Evolutionary conservation across 2,797 vertebrate species (phyloP), one percentile per base, ranked within the genome.

Genomic region (Ptychadena robeensis): DNA sequence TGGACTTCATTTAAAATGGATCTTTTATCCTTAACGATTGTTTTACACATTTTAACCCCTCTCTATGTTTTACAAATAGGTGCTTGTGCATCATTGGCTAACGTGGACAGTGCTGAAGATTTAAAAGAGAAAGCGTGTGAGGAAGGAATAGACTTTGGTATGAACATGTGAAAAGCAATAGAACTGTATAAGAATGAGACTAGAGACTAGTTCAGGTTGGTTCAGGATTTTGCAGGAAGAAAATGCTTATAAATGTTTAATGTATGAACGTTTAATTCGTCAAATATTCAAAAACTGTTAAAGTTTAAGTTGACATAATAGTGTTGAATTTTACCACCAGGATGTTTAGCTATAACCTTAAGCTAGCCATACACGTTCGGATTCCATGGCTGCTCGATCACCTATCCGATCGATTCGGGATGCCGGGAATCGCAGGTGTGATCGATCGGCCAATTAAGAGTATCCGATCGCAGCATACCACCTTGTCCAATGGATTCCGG

Each of bases 71-170:
- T 61, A 27, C 32, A 25, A 35, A 53, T 61, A 79, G 77, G 53
- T 57, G 27, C 12, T 4, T 79, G 44, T 38, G 77, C n/a, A 65
- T 25, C 25, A 14, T 31, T 40, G 27, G 9, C n/a, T 4, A 4
- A 37, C 15, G 27, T 66, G 37, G 53, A 37, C 1, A 14, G 11
- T 28, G 2, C 4, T n/a, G 32, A 66, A 6, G 11, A 4, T 3
- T 53, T 35, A 77, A 35, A 61, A 35, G 44, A 67, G 30, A 75
- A 75, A 8, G 44, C 80, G 2, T 61, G 57, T 28, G 10, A 14
- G 32, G 40, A 25, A 28, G 65, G 48, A 11, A 22, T 38, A 9
- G 40, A 57, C 28, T 61, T 57, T 79, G 77, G 77, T 79, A 79
- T 61, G 77, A n/a, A n/a, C n/a, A n/a, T n/a, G n/a, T n/a, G n/a